Evolutionary conservation across 2,797 vertebrate genomes (phyloP).

Genomic region (Anguilla obscura): DNA sequence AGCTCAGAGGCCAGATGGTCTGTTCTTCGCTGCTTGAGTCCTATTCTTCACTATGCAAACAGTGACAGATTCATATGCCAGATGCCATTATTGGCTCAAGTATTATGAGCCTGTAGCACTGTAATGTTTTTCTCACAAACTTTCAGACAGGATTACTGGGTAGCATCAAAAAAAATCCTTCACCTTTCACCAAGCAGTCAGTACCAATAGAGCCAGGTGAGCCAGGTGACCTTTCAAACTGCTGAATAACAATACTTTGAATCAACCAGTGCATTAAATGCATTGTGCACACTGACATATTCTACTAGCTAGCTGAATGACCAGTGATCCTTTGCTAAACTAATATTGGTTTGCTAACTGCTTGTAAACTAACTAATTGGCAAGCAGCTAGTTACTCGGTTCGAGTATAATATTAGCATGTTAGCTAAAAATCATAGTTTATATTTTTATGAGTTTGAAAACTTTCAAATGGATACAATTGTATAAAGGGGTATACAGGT

Average conservation of each 20-base stretch:
- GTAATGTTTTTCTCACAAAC: not conserved
- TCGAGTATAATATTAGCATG: not conserved
- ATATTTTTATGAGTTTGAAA: not conserved
- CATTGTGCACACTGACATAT: not conserved
- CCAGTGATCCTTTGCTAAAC: not conserved
- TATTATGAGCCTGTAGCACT: not conserved
- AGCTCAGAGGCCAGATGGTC: slow-evolving; percentile 17
- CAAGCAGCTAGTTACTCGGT: not conserved
- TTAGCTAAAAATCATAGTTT: not conserved
- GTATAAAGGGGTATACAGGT: too few species aligned
- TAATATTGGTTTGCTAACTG: not conserved
- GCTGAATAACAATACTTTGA: not conserved
- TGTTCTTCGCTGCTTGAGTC: not conserved
- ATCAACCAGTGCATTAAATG: not conserved
- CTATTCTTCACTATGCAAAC: slow-evolving; percentile 4
- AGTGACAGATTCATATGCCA: slow-evolving; percentile 22
- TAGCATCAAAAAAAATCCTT: not conserved
- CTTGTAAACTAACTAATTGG: not conserved
- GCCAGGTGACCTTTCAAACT: not conserved
- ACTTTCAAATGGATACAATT: not conserved
- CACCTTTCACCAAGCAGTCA: not conserved
- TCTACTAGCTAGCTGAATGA: not conserved
- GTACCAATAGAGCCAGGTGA: not conserved
- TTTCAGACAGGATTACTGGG: not conserved
- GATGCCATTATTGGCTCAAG: slow-evolving; percentile 20